These are phyloP conservation scores for Malurus alboscapulatus DNA, from an alignment of 2,113 vertebrate species.

Conservation along the genomic window DNA sequence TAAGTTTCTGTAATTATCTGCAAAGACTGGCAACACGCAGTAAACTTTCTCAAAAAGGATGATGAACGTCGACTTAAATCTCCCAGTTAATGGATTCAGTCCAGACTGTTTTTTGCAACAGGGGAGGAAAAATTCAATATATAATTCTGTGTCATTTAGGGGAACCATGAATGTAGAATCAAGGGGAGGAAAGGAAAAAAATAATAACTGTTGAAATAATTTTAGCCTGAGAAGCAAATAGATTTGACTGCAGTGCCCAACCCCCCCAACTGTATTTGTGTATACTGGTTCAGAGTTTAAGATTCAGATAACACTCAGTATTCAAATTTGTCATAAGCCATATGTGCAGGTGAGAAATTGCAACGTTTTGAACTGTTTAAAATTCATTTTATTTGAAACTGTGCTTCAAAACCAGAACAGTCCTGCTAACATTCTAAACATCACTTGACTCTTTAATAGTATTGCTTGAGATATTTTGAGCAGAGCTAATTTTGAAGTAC, in stretches of 20 bases:
- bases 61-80: not conserved
- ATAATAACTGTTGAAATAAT: conserved; percentile 40
- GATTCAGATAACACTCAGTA: conserved; percentile 68
- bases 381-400: conserved; percentile 51
- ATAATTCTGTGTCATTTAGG: conserved; percentile 40
- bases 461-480: not conserved
- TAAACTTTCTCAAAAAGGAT: conserved; percentile 2
- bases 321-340: conserved; percentile 62
- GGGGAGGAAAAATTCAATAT: not conserved
- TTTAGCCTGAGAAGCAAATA: conserved; percentile 46
- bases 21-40: not conserved
- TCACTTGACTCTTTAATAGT: conserved; percentile 8
- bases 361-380: conserved; percentile 36
- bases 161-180: not conserved
- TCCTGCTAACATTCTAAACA: not conserved
- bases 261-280: conserved; percentile 49
- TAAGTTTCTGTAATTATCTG: conserved; percentile 15
- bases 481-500: conserved; percentile 30
- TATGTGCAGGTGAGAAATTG: conserved; percentile 66
- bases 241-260: conserved; percentile 35
- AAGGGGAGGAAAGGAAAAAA: not conserved
- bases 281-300: conserved; percentile 63
- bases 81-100: not conserved
- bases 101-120: not conserved
- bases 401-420: conserved; percentile 41